Evolutionary conservation across 2,797 vertebrate species (phyloP), one percentile per base, ranked within the genome.

Genomic region (Enteromius thamalakanensis): DNA sequence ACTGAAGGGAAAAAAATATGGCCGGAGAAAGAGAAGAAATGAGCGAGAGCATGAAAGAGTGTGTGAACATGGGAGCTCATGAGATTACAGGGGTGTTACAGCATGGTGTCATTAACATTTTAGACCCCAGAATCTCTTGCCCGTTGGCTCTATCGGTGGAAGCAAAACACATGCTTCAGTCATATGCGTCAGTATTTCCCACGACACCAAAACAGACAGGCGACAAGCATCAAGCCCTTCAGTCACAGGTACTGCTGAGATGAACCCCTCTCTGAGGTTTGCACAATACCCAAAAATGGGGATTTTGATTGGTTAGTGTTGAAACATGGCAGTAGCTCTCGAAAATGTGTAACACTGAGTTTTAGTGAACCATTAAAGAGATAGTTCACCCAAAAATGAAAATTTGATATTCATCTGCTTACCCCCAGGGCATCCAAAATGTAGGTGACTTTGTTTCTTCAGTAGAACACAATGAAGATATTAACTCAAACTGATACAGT

Each of bases 21-120:
- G 47, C n/a, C 60, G 17, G 34, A 17, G 78, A 82, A 76, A n/a
- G 67, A 69, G 76, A 45, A 67, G 40, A 82, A 85, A 79, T 62
- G 12, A 51, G 60, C 53, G 69, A 81, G 77, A 58, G 72, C 65
- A 81, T 70, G 65, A 82, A 81, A 64, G 68, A 76, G 58, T 51
- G 5, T 23, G 21, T 72, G 49, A 53, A 62, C 21, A 77, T 42
- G 68, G 34, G 64, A 79, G 64, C 67, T 84, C 82, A 74, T 70
- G 84, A 87, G 89, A 82, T 88, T 87, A 87, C 87, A 82, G 49
- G 51, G 76, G 81, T 81, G 83, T 89, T 86, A 89, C 85, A 86
- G 85, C 86, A 82, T 78, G 49, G 60, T 74, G 76, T 68, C 82
- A 86, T 91, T 89, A 89, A 88, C 86, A 89, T 91, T 89, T 87